Evolutionary conservation across 2,888 invertebrate genomes (phyloP).

Genomic region (Sympetrum striolatum): DNA sequence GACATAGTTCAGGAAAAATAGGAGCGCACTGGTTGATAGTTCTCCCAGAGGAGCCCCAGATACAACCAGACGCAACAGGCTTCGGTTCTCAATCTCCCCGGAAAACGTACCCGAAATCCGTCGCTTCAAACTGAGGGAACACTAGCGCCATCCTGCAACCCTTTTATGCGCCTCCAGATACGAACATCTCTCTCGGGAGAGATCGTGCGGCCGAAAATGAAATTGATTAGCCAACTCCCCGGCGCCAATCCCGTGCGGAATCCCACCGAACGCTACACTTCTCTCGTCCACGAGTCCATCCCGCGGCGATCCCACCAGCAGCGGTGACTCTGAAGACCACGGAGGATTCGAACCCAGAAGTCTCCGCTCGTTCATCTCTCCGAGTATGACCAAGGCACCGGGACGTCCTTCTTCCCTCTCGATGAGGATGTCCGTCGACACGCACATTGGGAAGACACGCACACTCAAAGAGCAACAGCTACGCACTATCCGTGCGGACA

Average conservation of each 20-base stretch:
- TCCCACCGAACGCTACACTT: not conserved
- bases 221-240: not conserved
- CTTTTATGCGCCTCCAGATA: not conserved
- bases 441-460: not conserved
- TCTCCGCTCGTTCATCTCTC: too few species aligned
- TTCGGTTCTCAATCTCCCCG: not conserved
- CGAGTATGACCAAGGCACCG: too few species aligned
- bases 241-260: not conserved
- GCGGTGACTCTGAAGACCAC: not conserved
- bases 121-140: not conserved
- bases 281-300: not conserved
- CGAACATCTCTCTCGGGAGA: not conserved
- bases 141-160: not conserved
- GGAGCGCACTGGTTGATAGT: too few species aligned
- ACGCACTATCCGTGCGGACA: conserved; percentile 23
- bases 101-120: not conserved
- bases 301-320: not conserved
- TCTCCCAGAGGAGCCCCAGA: too few species aligned
- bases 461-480: not conserved
- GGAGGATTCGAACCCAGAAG: not conserved
- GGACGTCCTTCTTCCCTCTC: too few species aligned
- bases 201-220: not conserved
- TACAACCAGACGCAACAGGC: not conserved
- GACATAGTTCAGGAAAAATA: too few species aligned
- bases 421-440: not conserved